Evolutionary conservation across 2,797 vertebrate species (phyloP).

Genomic region (Meda fulgida): DNA sequence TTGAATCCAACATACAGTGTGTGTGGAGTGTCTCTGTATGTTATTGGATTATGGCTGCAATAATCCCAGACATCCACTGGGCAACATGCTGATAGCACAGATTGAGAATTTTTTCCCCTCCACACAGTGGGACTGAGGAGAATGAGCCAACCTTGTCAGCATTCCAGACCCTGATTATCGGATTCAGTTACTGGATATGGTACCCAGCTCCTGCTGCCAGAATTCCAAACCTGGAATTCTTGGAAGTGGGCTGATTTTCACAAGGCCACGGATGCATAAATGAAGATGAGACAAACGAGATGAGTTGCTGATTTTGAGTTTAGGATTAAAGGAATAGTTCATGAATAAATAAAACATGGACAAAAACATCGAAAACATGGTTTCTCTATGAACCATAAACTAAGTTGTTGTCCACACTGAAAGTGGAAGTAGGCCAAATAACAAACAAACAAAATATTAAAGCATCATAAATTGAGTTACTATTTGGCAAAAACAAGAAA

Average conservation of each 20-base stretch:
- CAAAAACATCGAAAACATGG: too few relatives aligned
- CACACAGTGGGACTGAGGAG: constrained; percentile 3
- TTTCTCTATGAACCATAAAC: not conserved
- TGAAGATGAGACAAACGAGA: not conserved
- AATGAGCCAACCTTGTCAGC: constrained; percentile 27
- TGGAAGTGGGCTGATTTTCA: not conserved
- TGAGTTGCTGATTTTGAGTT: not conserved
- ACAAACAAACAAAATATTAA: not conserved
- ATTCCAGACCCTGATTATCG: constrained; percentile 40
- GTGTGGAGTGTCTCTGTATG: constrained; percentile 38
- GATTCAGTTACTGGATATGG: constrained; percentile 38
- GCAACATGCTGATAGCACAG: constrained; percentile 52
- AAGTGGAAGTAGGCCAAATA: not conserved
- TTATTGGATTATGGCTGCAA: constrained; percentile 30
- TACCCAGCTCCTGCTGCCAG: not conserved
- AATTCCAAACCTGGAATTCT: constrained; percentile 40
- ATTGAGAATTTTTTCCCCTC: constrained; percentile 44
- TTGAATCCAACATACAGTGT: constrained; percentile 10
- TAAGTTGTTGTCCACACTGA: not conserved
- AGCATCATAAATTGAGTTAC: not conserved
- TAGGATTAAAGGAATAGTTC: not conserved
- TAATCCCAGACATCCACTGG: constrained; percentile 52
- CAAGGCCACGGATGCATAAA: not conserved
- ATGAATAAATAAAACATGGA: not conserved
- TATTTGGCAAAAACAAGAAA: not conserved